Evolutionary conservation across 92 coral and sea anemone genomes (phyloP), one percentile per base, ranked within the genome.

Genomic region (Epizoanthus scotinus): DNA sequence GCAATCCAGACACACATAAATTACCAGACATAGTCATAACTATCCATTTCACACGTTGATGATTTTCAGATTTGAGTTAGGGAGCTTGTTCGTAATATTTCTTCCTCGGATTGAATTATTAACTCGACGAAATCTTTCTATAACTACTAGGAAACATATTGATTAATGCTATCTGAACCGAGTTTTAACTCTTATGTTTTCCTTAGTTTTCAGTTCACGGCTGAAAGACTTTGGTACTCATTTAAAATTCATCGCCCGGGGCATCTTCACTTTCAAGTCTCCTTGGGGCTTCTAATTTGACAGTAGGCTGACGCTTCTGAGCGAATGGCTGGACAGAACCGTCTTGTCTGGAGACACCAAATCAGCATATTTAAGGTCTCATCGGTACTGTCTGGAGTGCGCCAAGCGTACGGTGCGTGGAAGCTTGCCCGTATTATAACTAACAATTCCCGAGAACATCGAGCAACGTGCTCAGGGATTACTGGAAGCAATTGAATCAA

Each of bases 181-280:
- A 27, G 49, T 21, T 75, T 20, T 38, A 36, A 36, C n/a, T 36
- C 38, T 19, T 17, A 3, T 31, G 56, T 36, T 75, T 3, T 38
- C 20, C 67, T 60, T 58, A 36, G 28, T n/a, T n/a, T n/a, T n/a
- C n/a, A 58, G 28, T 59, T 75, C 81, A 75, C 81, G 81, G 68
- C 57, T 75, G 81, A 75, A 75, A 57, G 67, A 75, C 44, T 73
- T 63, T 31, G 31, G 44, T 12, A 9, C 81, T 75, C 68, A 75
- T 75, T 75, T 75, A 67, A 59, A 75, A 75, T 75, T 75, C 81
- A 75, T 75, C 68, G 81, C 81, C 81, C 67, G 81, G 67, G 81
- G 81, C 81, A 58, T 75, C 68, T 59, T 57, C 56, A 57, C 68
- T 75, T 40, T 5, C 56, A 57, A 26, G 81, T 68, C 81, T 58